Evolutionary conservation across 2,888 invertebrate genomes (phyloP).

Genomic region (Dioctria linearis): DNA sequence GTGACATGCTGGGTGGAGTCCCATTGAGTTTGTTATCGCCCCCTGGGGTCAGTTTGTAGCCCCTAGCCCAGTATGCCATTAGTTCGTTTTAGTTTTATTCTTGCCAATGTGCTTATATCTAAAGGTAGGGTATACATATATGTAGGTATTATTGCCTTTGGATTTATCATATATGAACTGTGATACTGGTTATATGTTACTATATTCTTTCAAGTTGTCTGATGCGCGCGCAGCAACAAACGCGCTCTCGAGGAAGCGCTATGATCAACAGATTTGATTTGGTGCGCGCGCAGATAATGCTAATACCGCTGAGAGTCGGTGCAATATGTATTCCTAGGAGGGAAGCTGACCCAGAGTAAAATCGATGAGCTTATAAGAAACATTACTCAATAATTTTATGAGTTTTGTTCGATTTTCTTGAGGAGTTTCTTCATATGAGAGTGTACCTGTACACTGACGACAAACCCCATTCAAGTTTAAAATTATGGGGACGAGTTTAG

Average conservation of each 20-base stretch:
- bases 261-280: slow-evolving; percentile 49
- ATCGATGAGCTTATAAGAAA: slow-evolving; percentile 47
- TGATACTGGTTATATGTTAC: slow-evolving; percentile 14
- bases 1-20: slow-evolving; percentile 60
- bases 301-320: slow-evolving; percentile 45
- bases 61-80: slow-evolving; percentile 37
- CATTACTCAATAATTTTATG: slow-evolving; percentile 50
- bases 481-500: slow-evolving; percentile 3
- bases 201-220: slow-evolving; percentile 7
- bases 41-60: slow-evolving; percentile 58
- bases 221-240: not conserved
- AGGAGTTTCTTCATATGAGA: not conserved
- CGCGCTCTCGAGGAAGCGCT: slow-evolving; percentile 26
- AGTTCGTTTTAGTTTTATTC: slow-evolving; percentile 28
- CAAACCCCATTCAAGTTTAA: not conserved
- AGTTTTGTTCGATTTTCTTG: slow-evolving; percentile 46
- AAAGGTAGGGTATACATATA: too few relatives aligned
- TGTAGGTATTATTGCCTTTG: slow-evolving; percentile 5
- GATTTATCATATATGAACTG: not conserved
- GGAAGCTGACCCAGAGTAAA: slow-evolving; percentile 47
- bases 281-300: slow-evolving; percentile 51
- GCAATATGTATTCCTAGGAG: slow-evolving; percentile 34
- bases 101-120: not conserved
- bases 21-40: slow-evolving; percentile 59
- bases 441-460: not conserved